Conservation (phyloP, 2,888 invertebrate species). For the Pteria penguin region DNA sequence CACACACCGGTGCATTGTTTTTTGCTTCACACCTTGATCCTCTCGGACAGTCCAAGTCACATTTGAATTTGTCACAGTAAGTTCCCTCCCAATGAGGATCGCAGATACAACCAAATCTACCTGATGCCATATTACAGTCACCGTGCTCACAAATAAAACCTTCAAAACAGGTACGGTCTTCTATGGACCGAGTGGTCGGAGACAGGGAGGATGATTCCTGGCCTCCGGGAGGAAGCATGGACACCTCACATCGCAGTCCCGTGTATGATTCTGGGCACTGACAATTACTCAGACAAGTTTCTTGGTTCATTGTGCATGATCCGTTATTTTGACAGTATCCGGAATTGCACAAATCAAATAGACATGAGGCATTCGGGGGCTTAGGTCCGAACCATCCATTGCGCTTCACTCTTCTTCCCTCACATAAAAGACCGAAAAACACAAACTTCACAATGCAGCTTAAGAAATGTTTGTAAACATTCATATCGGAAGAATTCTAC, state of each 20-base stretch:
- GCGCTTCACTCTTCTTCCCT: neutral
- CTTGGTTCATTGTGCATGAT: neutral
- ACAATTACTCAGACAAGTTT: constrained; percentile 6
- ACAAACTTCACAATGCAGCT: too few relatives aligned
- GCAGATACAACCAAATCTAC: constrained; percentile 3
- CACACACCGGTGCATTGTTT: neutral
- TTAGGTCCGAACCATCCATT: constrained; percentile 12
- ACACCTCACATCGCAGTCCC: constrained; percentile 4
- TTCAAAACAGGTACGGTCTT: neutral
- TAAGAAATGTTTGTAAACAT: too few relatives aligned
- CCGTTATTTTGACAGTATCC: constrained; percentile 10
- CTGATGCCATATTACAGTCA: neutral
- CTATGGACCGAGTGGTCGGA: neutral
- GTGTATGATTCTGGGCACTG: neutral
- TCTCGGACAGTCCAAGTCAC: neutral
- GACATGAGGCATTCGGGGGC: constrained; percentile 8
- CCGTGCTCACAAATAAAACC: constrained; percentile 10
- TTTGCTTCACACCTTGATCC: neutral
- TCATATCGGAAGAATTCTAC: too few relatives aligned
- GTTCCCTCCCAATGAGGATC: constrained; percentile 9
- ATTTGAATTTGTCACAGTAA: neutral
- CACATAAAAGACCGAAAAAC: too few relatives aligned
- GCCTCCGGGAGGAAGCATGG: neutral
- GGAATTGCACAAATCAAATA: constrained; percentile 7
- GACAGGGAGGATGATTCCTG: neutral